Evolutionary conservation across 2,888 invertebrate species (phyloP).

Genomic region (Phortica okadai): DNA sequence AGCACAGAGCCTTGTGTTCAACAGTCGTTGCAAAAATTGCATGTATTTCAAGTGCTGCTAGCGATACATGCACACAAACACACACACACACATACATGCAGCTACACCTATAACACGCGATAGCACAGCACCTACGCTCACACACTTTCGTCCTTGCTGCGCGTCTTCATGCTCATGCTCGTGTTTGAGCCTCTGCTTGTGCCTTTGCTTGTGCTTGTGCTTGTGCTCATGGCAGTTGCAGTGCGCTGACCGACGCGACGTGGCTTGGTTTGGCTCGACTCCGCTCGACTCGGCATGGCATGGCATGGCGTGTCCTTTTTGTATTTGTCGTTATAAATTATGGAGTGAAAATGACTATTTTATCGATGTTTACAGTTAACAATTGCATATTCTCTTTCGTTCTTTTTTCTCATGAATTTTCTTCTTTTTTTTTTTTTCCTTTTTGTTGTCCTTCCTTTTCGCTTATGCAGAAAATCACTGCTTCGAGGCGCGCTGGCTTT

Average conservation of each 20-base stretch:
- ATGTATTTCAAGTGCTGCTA: slow-evolving; percentile 8
- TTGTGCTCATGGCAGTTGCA: not conserved
- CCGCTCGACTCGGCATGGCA: not conserved
- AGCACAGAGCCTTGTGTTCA: not conserved
- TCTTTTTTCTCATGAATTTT: not conserved
- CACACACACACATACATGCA: not conserved
- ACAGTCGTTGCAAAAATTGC: not conserved
- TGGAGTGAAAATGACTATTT: slow-evolving; percentile 25
- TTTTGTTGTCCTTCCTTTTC: slow-evolving; percentile 1
- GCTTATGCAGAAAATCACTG: slow-evolving; percentile 27
- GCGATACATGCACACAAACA: not conserved
- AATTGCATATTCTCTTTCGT: slow-evolving; percentile 17
- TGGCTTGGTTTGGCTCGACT: not conserved
- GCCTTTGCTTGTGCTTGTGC: not conserved
- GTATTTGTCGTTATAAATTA: slow-evolving; percentile 28
- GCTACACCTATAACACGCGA: not conserved
- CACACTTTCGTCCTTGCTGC: slow-evolving; percentile 4
- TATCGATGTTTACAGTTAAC: slow-evolving; percentile 27
- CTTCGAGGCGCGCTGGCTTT: not conserved
- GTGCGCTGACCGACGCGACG: not conserved
- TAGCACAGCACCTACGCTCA: slow-evolving; percentile 6
- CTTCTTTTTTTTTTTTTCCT: not conserved
- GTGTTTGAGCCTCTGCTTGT: not conserved
- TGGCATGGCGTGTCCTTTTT: slow-evolving; percentile 6
- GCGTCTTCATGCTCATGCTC: not conserved